Evolutionary conservation across 2,797 vertebrate species (phyloP).

Genomic region (Poecilia velifera): DNA sequence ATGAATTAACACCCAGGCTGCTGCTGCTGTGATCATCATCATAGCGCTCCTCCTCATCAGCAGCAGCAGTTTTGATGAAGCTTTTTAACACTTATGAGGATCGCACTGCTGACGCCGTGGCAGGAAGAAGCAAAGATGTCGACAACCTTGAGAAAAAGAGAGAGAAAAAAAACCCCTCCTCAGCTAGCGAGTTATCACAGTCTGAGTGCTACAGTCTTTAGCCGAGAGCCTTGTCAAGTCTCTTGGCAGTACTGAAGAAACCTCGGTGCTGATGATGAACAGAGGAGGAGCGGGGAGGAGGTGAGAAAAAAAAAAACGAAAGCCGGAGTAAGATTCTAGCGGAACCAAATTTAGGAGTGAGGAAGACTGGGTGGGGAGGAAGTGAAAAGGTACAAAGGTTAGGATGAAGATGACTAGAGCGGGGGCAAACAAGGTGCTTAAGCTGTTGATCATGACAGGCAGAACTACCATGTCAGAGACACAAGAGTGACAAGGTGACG

Average conservation of each 20-base stretch:
- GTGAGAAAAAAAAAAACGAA: constrained; percentile 33
- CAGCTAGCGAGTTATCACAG: constrained; percentile 59
- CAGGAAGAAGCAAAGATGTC: constrained; percentile 71
- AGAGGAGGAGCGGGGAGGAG: constrained; percentile 36
- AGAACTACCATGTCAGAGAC: constrained; percentile 27
- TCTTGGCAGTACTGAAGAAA: constrained; percentile 66
- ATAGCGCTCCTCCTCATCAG: constrained; percentile 61
- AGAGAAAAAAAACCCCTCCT: not conserved
- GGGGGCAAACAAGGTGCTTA: constrained; percentile 48
- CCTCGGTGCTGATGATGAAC: constrained; percentile 57
- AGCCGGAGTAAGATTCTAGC: constrained; percentile 16
- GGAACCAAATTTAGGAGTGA: constrained; percentile 34
- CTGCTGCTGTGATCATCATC: constrained; percentile 68
- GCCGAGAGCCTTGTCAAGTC: constrained; percentile 69
- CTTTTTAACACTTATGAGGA: constrained; percentile 71
- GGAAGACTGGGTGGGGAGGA: constrained; percentile 1
- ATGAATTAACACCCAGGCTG: constrained; percentile 74
- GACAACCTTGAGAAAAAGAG: constrained; percentile 65
- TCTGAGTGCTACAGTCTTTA: constrained; percentile 63
- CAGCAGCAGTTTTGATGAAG: constrained; percentile 63
- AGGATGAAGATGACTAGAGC: constrained; percentile 35
- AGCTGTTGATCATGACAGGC: constrained; percentile 36
- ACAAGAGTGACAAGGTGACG: constrained; percentile 51
- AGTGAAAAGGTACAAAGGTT: constrained; percentile 49
- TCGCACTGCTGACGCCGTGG: constrained; percentile 69